These are phyloP conservation scores for Notamacropus eugenii DNA, from an alignment of 2,797 vertebrate genomes.

Conservation along the genomic window DNA sequence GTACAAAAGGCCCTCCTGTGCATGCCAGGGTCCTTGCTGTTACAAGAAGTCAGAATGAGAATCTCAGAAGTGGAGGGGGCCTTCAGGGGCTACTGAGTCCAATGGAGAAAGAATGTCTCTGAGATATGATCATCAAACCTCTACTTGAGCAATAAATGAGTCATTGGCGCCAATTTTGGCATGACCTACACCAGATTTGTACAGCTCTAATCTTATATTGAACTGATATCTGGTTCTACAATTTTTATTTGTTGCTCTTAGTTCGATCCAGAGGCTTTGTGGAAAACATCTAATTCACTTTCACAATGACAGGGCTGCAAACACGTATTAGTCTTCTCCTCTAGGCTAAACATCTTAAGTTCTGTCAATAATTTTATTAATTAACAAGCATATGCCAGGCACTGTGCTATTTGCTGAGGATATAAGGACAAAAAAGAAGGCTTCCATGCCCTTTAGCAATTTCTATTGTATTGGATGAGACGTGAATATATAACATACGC, in stretches of 20 bases:
- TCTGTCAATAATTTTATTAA: neutral
- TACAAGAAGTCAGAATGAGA: neutral
- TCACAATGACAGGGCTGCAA: neutral
- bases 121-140: neutral
- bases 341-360: too few relatives aligned
- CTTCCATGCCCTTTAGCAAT: neutral
- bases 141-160: neutral
- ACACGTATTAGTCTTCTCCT: neutral
- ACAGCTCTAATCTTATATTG: neutral
- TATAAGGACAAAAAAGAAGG: neutral
- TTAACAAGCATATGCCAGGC: neutral
- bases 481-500: too few relatives aligned
- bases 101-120: neutral
- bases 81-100: neutral
- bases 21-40: too few relatives aligned
- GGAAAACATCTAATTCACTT: neutral
- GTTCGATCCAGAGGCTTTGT: neutral
- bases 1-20: too few relatives aligned
- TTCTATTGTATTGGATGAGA: neutral
- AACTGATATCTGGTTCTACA: neutral
- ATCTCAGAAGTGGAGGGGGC: neutral
- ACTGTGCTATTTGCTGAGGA: neutral
- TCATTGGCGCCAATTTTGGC: neutral
- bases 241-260: neutral
- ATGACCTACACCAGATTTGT: neutral